These are phyloP conservation scores for Rhincodon typus DNA, from an alignment of 2,797 vertebrate species.

Conservation along the genomic window DNA sequence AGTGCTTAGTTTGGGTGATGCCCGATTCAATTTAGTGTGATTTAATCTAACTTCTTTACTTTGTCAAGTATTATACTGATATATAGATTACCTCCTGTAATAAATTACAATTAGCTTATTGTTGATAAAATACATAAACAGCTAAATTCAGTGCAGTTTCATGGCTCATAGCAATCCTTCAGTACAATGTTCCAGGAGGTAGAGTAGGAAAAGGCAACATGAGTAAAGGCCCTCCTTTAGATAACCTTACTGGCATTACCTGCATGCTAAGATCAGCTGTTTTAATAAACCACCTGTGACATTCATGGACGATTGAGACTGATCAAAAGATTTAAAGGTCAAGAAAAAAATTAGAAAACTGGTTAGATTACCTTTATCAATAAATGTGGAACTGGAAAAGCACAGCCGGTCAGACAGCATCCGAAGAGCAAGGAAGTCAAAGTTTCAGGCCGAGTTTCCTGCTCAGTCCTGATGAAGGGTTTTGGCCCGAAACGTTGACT, in stretches of 20 bases:
- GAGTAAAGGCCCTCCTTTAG: background rate
- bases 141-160: background rate
- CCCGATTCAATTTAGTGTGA: too few species aligned
- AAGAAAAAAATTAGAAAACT: background rate
- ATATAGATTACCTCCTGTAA: background rate
- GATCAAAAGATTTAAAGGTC: background rate
- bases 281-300: slow-evolving; percentile 1
- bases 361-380: background rate
- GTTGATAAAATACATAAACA: background rate
- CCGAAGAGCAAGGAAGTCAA: too few species aligned
- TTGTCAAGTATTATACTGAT: background rate
- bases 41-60: background rate
- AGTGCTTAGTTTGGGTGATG: slow-evolving; percentile 2
- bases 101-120: background rate
- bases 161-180: background rate
- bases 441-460: too few species aligned
- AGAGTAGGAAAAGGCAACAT: background rate
- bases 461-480: too few species aligned
- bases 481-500: too few species aligned
- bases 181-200: background rate
- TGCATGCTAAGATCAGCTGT: background rate
- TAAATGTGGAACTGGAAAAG: too few species aligned
- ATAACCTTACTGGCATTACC: background rate
- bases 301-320: background rate
- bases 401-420: too few species aligned